Base-by-base conservation (phyloP, 2,888 invertebrate genomes). In the Ganaspis brasiliensis region DNA sequence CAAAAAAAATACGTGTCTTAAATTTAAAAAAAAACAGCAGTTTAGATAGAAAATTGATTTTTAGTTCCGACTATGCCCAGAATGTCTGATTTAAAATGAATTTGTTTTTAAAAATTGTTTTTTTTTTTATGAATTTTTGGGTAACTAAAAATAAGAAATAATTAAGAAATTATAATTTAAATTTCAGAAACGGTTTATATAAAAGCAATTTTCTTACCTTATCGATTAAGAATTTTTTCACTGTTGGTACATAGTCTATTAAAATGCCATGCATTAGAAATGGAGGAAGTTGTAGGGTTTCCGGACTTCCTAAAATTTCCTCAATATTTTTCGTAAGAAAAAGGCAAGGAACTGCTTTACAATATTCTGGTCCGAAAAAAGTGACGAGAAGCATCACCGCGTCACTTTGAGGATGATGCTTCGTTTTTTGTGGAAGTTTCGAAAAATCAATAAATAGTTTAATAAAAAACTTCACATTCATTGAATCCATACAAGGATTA, bases 371-470 rank as follows among this genome's bases (percentile, higher is more conserved):
- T 76, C 93, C 93, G 37, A 93, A 93, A 87, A 94, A 95, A 59
- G 93, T 92, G 9, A 95, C 92, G 21, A 94, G 88, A 14, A 95
- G 88, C 75, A 94, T 89, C 19, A 94, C 94, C 73, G 92, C 92
- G 82, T 94, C 91, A 63, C 88, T 90, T 31, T 91, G 90, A 37
- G 90, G 88, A 45, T 45, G 45, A 14, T 56, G 24, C 73, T 91
- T 90, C 56, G 93, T 92, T 12, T 19, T 10, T 84, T 94, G 92
- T 40, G 95, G 95, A 78, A 96, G 90, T 80, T 92, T 91, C 14
- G 94, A 93, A 82, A 94, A 94, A 85, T 96, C 94, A 37, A 96
- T 92, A 84, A 94, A 93, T 2, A 96, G 91, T 84, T 92, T 93
- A 78, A 96, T 94, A 37, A 95, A 87, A 87, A 96, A 95, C 87